Conservation (phyloP, 2,888 invertebrate species). For the Spodoptera littoralis region DNA sequence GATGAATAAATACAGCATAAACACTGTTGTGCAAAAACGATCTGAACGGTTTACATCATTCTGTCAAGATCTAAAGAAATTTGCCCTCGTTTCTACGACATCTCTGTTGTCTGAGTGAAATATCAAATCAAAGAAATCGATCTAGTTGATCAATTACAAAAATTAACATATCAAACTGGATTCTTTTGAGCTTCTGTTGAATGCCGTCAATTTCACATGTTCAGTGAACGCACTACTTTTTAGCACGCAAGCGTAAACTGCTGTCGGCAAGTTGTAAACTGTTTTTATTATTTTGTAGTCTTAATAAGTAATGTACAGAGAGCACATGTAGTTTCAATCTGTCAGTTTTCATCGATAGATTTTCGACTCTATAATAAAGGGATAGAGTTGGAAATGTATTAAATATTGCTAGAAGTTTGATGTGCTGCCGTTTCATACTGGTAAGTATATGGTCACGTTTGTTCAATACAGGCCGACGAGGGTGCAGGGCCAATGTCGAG, state of each 20-base stretch:
- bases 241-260: constrained; percentile 30
- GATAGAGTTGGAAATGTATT: no score
- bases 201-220: constrained; percentile 41
- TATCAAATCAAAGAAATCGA: constrained; percentile 28
- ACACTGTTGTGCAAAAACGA: constrained; percentile 19
- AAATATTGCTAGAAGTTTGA: no score
- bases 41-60: constrained; percentile 10
- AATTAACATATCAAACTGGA: constrained; percentile 45
- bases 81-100: constrained; percentile 23
- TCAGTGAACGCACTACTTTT: constrained; percentile 30
- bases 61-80: constrained; percentile 20
- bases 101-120: constrained; percentile 9
- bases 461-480: constrained; percentile 68
- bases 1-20: neutral
- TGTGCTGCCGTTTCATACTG: neutral
- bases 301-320: constrained; percentile 12
- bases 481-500: constrained; percentile 92
- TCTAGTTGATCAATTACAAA: constrained; percentile 35
- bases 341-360: no score
- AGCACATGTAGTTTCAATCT: no score
- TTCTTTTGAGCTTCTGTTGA: constrained; percentile 33
- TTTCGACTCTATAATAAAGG: no score
- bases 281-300: constrained; percentile 6
- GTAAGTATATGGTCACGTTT: constrained; percentile 29
- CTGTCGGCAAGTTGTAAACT: constrained; percentile 22